Percentiles rank a stretch among this genome's conserved stretches.
phyloP scores from a whole-genome alignment of 2,113 vertebrate genomes.

The Pantherophis guttatus region DNA sequence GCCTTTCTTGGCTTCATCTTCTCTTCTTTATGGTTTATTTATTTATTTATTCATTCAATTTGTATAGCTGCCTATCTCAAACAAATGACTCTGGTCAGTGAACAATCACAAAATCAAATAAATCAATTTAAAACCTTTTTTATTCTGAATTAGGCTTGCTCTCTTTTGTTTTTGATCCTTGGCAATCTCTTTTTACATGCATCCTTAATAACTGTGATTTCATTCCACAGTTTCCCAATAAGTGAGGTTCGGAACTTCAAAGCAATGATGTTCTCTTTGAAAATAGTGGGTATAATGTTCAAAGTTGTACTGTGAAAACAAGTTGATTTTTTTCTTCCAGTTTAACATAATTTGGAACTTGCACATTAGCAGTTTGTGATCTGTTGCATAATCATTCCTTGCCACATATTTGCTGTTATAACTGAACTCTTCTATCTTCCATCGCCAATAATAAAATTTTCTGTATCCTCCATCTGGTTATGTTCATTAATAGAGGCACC shows the following conservation, averaged over 20 bases:
- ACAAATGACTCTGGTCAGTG: neutral
- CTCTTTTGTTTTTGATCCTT: neutral
- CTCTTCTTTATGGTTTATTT: neutral
- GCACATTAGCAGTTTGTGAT: neutral
- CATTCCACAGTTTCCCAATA: neutral
- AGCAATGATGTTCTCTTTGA: neutral
- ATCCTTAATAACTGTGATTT: neutral
- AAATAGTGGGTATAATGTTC: neutral
- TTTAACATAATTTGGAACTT: neutral
- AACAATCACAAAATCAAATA: neutral
- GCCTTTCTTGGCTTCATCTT: neutral
- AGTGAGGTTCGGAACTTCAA: neutral
- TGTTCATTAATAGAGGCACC: neutral
- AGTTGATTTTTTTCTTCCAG: neutral
- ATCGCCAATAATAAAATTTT: neutral
- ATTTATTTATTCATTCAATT: neutral
- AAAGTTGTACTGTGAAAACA: neutral
- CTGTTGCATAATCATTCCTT: neutral
- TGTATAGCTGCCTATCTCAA: neutral
- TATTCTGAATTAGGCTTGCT: neutral
- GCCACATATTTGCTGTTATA: neutral
- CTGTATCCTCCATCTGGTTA: neutral
- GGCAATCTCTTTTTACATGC: neutral
- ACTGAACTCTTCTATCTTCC: neutral
- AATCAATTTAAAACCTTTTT: neutral